Evolutionary conservation across 2,797 vertebrate genomes (phyloP), one percentile per base, ranked within the genome.

Genomic region (Molossus alvarezi): DNA sequence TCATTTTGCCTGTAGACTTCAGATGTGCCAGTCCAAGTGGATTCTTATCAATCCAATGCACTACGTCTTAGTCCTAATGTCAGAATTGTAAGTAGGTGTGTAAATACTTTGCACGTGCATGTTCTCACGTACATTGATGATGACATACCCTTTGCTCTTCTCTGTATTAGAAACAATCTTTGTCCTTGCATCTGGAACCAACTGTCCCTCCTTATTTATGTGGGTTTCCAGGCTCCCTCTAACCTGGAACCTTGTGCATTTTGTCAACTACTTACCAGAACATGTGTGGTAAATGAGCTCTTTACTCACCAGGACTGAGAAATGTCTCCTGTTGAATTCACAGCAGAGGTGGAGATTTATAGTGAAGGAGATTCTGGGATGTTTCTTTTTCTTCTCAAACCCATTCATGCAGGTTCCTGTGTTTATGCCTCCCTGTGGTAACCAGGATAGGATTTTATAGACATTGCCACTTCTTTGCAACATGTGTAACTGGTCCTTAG

Each of bases 241-340:
- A 5, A 4, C 4, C 0, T 33, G 2, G 17, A 15, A 9, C 3
- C 25, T 41, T 87, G 53, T 53, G 6, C 64, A 14, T 48, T 83
- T 55, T 27, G 21, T 33, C n/a, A 51, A 14, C 5, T 29, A 45
- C 80, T 71, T 60, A 29, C 12, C n/a, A 33, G 58, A 69, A 15
- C 17, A 60, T 2, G 3, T 15, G 0, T 20, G n/a, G 29, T 62
- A 17, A 20, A 6, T 2, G 55, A 77, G 1, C 4, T 51, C 33
- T 53, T 29, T 13, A 41, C 25, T 80, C 20, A 5, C 12, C 58
- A 62, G 4, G 13, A 10, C 20, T 33, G 8, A 6, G 4, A 53
- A 27, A 37, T 41, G 2, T 67, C 91, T 0, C 14, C 2, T 55
- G 6, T 62, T 45, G 76, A 3, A 14, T 41, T 88, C 27, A 33